Evolutionary conservation across 2,113 vertebrate genomes (phyloP), one percentile per base, ranked within the genome.

Genomic region (Eira barbara): DNA sequence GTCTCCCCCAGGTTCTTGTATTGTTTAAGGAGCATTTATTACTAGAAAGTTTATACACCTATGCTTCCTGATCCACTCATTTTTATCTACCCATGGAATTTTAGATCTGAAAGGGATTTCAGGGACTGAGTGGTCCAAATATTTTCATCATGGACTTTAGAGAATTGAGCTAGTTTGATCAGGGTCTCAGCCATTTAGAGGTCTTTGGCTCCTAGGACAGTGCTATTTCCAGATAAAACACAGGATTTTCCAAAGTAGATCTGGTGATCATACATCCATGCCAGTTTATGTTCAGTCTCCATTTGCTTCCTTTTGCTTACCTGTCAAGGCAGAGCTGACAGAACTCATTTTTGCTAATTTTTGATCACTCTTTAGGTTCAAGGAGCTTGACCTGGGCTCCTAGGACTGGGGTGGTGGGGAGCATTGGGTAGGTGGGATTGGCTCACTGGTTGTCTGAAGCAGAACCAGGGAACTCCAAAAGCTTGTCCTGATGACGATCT

Each of bases 81-180:
- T 59, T 59, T 97, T 29, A 79, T 71, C 29, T 25, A 23, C 57
- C 10, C 20, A 34, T 74, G 7, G 11, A 78, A 65, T 96, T 55
- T 94, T 94, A 89, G 45, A 86, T 55, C 15, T 93, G 47, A 29
- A 96, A 89, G 39, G 18, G 59, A 93, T 29, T 96, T 71, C 15
- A 67, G 34, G 47, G 29, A 27, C 78, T 79, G 31, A 88, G 31
- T 91, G 25, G 67, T 83, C 7, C 10, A 92, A 83, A 52, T 71
- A 17, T 86, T 84, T 88, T 88, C 71, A 81, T 52, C 45, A 65
- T 8, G 69, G 39, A 67, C 27, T 69, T 96, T 42, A 95, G 45
- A 29, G 82, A 69, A 81, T 23, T 55, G 27, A 92, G 42, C 25
- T 94, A 73, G 20, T 36, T 34, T 87, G 27, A 80, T 83, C 3